Base-by-base conservation (phyloP, 2,113 vertebrate species). In the Falco punctatus region DNA sequence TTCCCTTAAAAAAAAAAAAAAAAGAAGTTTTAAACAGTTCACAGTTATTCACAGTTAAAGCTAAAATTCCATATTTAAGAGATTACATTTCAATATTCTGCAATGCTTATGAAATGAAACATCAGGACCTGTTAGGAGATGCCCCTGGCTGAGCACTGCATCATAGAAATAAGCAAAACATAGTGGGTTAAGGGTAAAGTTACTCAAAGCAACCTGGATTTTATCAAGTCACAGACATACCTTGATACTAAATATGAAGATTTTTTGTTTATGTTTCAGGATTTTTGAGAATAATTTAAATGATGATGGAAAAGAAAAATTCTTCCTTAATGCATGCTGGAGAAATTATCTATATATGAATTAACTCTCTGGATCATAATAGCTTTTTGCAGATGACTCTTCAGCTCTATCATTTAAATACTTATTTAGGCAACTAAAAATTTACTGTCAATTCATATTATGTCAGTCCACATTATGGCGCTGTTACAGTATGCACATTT, bases 391-490 rank as follows among this genome's bases (percentile, higher is more conserved):
- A 96, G 75, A 97, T 92, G 88, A 92, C 81, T 97, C 89, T 95
- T 94, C 94, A 83, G 21, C 77, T 94, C 79, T 55, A 91, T 64
- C 62, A 22, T 54, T 94, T 92, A 97, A 90, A 81, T 64, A 95
- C 12, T 3, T 93, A 94, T 95, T 96, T 96, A 96, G 69, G 71
- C 81, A 94, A 97, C 92, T 94, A 93, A 96, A 96, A 97, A 96
- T 83, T 92, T 91, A 94, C 88, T 94, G 91, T 96, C 94, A 96
- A 97, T 97, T 97, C 96, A 78, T 91, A 94, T 95, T 92, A 85
- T 94, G 94, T 89, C 92, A 97, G 90, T 90, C 92, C 95, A 96
- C 92, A 90, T 92, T 93, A 97, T 88, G 72, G 95, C 33, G 27
- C 94, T 96, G 93, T 87, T 96, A 95, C 95, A 94, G 88, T 88